Conservation (phyloP, 1,140 invertebrate species). For the Anastrepha ludens region DNA sequence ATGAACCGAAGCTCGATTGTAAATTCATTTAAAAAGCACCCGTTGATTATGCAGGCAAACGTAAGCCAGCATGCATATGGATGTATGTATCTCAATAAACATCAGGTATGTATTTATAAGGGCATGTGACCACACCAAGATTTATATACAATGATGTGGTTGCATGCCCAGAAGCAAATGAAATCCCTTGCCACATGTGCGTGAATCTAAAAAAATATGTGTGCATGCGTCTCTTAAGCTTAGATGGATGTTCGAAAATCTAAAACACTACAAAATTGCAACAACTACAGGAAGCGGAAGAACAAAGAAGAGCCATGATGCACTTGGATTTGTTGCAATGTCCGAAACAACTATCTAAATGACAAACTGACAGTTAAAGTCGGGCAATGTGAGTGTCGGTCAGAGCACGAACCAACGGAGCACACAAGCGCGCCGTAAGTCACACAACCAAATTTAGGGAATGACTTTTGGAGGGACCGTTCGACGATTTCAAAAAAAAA, state of each 20-base stretch:
- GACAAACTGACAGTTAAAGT: constrained; percentile 38
- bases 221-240: not conserved
- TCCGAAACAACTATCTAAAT: constrained; percentile 47
- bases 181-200: not conserved
- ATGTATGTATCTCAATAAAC: too few species aligned
- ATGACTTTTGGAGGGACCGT: not conserved
- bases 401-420: not conserved
- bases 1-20: too few species aligned
- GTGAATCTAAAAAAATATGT: not conserved
- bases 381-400: not conserved
- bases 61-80: too few species aligned
- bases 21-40: too few species aligned
- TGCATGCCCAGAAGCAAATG: not conserved
- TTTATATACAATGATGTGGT: too few species aligned
- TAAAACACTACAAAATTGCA: not conserved
- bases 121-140: too few species aligned
- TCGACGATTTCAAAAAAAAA: not conserved
- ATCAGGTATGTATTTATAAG: too few species aligned
- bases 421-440: not conserved
- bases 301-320: not conserved
- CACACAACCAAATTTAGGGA: not conserved
- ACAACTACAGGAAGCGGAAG: not conserved
- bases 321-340: not conserved
- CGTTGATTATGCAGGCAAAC: too few species aligned
- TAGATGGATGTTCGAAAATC: not conserved